Conservation (phyloP, 2,888 invertebrate species). For the Microchrysa polita region DNA sequence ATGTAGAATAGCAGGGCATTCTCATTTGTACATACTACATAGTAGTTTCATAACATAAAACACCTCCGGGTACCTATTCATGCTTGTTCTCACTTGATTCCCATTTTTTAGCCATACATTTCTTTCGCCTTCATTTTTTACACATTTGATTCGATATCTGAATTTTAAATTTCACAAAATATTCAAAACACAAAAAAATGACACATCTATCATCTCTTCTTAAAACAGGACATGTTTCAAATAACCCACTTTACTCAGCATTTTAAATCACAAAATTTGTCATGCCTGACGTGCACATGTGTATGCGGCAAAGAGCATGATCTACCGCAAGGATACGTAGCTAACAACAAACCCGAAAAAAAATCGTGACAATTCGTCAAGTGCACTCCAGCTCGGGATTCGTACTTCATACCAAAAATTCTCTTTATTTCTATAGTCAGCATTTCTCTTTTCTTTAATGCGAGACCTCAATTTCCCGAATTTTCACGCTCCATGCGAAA, state of each 20-base stretch:
- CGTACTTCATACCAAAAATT: background rate
- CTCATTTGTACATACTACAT: too few relatives aligned
- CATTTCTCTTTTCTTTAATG: background rate
- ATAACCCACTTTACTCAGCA: background rate
- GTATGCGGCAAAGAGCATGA: background rate
- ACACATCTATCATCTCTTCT: too few relatives aligned
- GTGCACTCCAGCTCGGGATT: too few relatives aligned
- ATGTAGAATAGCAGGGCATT: too few relatives aligned
- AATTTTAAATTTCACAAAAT: background rate
- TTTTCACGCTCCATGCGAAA: conserved; percentile 5
- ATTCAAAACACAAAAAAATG: too few relatives aligned
- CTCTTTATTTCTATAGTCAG: background rate
- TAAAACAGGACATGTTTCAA: background rate
- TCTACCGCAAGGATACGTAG: background rate
- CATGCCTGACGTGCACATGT: background rate
- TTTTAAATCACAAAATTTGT: background rate
- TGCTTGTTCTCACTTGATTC: too few relatives aligned
- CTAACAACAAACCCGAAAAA: conserved; percentile 3
- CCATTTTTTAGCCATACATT: too few relatives aligned
- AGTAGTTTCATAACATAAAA: too few relatives aligned
- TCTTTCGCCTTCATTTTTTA: too few relatives aligned
- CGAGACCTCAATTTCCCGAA: conserved; percentile 1
- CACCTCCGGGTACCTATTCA: too few relatives aligned
- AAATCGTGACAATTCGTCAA: background rate
- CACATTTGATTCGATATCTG: background rate